Base-by-base conservation (phyloP, 1,140 invertebrate genomes). In the Macrotrachela quadricornifera region DNA sequence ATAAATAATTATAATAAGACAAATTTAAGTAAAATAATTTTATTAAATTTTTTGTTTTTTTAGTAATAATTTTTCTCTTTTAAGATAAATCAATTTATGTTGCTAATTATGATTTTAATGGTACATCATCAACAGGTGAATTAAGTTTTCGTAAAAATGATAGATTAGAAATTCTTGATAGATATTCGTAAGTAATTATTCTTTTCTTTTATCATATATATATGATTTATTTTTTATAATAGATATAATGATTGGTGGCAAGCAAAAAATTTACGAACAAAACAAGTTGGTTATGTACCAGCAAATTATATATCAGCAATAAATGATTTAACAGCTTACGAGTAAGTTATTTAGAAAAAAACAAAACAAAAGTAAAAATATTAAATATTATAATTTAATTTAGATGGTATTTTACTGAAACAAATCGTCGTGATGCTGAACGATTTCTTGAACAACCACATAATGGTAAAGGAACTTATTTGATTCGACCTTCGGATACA, bases 361-460 rank as follows among this genome's bases (percentile, higher is more conserved):
- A 37, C 17, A 12, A 18, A 6, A 11, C 3, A 10, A 30, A n/a
- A 6, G 37, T 15, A 12, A 18, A 30, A 30, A 30, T 30, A 2
- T 30, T 4, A 30, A 4, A 30, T 30, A 30, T 4, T 21, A 42
- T 50, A 17, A 44, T 45, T 51, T 51, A 44, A 8, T 15, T 44
- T 44, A 91, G 86, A 70, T 94, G 88, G 87, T 94, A 88, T 72
- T 91, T 91, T 70, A 85, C 86, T 52, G 83, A 85, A 67, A 84
- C 92, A 43, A 83, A 85, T 17, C 76, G 88, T 57, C 85, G 87
- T 67, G 85, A 90, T 68, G 85, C 87, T 6, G 88, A 92, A 63
- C 87, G 90, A 63, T 70, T 91, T 12, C 75, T 94, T n/a, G 70
- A 90, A 61, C 78, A 79, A 6, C 80, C 81, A 56, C 82, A 83